Percentiles rank a stretch among this genome's conserved stretches.
Conservation (phyloP, 2,797 vertebrate genomes). For the Poecilia gillii region DNA sequence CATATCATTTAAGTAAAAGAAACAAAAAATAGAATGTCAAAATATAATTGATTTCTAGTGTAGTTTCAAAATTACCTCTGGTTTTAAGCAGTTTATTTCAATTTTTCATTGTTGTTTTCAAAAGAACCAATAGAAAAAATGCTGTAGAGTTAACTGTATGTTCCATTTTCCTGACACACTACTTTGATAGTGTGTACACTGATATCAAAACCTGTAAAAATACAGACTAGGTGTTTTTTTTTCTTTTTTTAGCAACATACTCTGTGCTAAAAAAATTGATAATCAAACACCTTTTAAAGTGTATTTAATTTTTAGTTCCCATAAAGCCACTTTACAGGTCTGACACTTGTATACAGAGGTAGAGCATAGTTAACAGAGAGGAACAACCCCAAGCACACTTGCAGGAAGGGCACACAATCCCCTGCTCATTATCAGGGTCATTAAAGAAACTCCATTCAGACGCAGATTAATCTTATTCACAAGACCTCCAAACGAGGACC, state of each 20-base stretch:
- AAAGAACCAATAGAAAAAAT: not conserved
- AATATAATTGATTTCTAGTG: too few species aligned
- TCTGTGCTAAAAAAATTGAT: constrained; percentile 49
- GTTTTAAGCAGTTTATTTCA: not conserved
- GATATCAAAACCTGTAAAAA: constrained; percentile 37
- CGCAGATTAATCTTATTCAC: constrained; percentile 81
- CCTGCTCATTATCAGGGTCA: constrained; percentile 77
- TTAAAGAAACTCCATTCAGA: constrained; percentile 77
- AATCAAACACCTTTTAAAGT: constrained; percentile 40
- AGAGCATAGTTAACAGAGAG: constrained; percentile 53
- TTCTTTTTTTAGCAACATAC: constrained; percentile 25
- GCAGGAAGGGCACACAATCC: constrained; percentile 63
- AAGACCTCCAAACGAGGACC: constrained; percentile 74
- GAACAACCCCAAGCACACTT: constrained; percentile 67
- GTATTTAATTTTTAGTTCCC: constrained; percentile 51
- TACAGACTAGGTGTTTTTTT: constrained; percentile 21
- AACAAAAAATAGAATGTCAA: not conserved
- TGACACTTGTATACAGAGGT: constrained; percentile 41
- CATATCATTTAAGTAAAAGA: not conserved
- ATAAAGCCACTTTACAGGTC: constrained; percentile 42
- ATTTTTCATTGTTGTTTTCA: not conserved
- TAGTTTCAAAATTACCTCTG: not conserved
- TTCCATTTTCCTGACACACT: not conserved
- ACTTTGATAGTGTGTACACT: not conserved
- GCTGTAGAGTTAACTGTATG: not conserved